Percentiles rank a stretch among this genome's conserved stretches.
These are phyloP conservation scores for Vanessa cardui DNA, from an alignment of 2,888 invertebrate genomes.

Conservation along the genomic window DNA sequence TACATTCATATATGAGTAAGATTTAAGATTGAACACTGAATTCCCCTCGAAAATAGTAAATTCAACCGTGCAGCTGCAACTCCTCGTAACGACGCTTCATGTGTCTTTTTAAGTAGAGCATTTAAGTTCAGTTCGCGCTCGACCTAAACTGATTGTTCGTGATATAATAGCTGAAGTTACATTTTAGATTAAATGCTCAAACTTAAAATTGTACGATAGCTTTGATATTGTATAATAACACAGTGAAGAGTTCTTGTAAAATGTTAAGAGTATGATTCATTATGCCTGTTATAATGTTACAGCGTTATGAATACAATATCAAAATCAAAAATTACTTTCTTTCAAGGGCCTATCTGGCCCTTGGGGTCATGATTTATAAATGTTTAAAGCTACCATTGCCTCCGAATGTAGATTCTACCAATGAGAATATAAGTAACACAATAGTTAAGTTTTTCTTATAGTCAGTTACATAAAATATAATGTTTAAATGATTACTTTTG, in stretches of 20 bases:
- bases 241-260: not conserved
- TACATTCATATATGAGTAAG: not conserved
- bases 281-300: no score
- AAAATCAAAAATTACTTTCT: no score
- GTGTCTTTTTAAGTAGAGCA: constrained; percentile 40
- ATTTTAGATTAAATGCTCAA: constrained; percentile 29
- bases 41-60: constrained; percentile 27
- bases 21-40: constrained; percentile 9
- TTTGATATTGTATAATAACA: constrained; percentile 9
- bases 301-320: no score
- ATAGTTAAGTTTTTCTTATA: no score
- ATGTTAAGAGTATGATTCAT: no score
- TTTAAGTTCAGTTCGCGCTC: constrained; percentile 39
- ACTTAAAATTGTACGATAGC: constrained; percentile 24
- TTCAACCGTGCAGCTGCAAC: constrained; percentile 32
- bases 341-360: no score
- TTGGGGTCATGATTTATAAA: no score
- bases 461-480: no score
- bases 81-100: constrained; percentile 34
- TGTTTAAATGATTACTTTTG: no score
- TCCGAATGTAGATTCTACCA: no score
- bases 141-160: constrained; percentile 38
- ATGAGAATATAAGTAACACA: no score
- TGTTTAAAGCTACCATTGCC: no score
- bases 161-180: constrained; percentile 38